A percentile compares a stretch with the other conserved stretches of the same genome.
These are phyloP conservation scores for Apostichopus japonicus DNA, from an alignment of 35 echinoderm and acorn worm genomes.

Conservation along the genomic window DNA sequence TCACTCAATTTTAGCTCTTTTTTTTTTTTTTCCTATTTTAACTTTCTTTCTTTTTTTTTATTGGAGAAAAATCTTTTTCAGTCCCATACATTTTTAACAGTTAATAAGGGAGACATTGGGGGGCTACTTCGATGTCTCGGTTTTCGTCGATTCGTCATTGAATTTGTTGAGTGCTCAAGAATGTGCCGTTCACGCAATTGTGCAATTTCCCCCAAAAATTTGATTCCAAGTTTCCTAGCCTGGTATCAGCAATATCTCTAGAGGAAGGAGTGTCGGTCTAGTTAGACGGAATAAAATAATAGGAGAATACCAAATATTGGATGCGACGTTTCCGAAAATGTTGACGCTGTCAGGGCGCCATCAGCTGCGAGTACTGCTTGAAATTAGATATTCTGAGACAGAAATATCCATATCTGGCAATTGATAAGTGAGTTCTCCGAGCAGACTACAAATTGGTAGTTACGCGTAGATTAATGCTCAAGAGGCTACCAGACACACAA, in stretches of 20 bases:
- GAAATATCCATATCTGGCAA: slow-evolving; percentile 35
- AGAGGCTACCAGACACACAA: not conserved
- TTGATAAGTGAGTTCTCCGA: slow-evolving; percentile 46
- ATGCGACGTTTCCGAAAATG: slow-evolving; percentile 24
- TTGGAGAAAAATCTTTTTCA: no score
- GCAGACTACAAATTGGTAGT: slow-evolving; percentile 14
- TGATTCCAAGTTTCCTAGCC: slow-evolving; percentile 21
- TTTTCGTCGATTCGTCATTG: not conserved
- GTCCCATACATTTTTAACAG: no score
- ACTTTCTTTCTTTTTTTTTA: not conserved
- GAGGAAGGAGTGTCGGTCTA: slow-evolving; percentile 1
- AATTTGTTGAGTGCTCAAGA: slow-evolving; percentile 4
- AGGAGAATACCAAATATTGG: slow-evolving; percentile 30
- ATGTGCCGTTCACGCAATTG: slow-evolving; percentile 24
- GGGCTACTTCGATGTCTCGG: no score
- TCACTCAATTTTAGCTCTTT: not conserved
- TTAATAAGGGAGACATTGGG: no score
- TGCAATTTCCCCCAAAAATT: slow-evolving; percentile 30
- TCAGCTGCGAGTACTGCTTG: slow-evolving; percentile 26
- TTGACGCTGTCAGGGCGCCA: slow-evolving; percentile 48
- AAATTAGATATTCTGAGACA: slow-evolving; percentile 50
- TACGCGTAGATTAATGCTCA: not conserved
- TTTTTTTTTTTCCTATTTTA: not conserved
- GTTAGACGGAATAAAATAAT: slow-evolving; percentile 1
- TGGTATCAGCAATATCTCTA: slow-evolving; percentile 42